Base-by-base conservation (phyloP, 2,888 invertebrate species). In the Drosophila percnosoma region DNA sequence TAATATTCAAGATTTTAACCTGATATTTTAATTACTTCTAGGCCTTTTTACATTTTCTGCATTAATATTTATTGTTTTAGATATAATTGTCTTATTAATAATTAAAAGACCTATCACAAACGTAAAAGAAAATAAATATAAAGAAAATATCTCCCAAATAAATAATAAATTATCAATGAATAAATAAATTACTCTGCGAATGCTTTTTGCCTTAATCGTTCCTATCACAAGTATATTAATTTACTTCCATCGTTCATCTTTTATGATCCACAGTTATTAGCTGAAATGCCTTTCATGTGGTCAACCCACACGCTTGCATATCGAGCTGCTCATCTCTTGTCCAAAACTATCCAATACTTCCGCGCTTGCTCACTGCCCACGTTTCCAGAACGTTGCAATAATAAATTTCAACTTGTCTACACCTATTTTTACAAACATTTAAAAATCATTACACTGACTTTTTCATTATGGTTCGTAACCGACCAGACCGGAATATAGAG, bases 331-430 rank as follows among this genome's bases (percentile, higher is more conserved):
- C 78, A 82, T 82, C 78, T 73, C 73, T 73, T 78, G 78, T 78
- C 78, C 61, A 57, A 78, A 78, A 78, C 68, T 66, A 78, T 66
- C 59, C 42, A 72, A 78, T 81, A 81, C 78, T 78, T 78, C 78
- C 78, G 82, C 78, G 68, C 82, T 72, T 77, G 82, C 64, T 64
- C 67, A 55, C 78, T 66, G 82, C 73, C 82, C 78, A 78, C 78
- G 78, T 78, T 66, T 58, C 86, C 73, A 73, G 82, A 76, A 75
- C 74, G 76, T 74, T 73, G 89, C 73, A 87, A 89, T 90, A 86
- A 86, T 90, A 90, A 89, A 90, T 90, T 89, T 90, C 82, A 90
- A 78, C 91, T 90, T 90, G 91, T 91, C 91, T 87, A 83, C 91
- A 90, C 90, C 89, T 91, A 87, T 90, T 88, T 86, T 83, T 84